Conservation (phyloP, 2,888 invertebrate species). For the Andrena bucephala region DNA sequence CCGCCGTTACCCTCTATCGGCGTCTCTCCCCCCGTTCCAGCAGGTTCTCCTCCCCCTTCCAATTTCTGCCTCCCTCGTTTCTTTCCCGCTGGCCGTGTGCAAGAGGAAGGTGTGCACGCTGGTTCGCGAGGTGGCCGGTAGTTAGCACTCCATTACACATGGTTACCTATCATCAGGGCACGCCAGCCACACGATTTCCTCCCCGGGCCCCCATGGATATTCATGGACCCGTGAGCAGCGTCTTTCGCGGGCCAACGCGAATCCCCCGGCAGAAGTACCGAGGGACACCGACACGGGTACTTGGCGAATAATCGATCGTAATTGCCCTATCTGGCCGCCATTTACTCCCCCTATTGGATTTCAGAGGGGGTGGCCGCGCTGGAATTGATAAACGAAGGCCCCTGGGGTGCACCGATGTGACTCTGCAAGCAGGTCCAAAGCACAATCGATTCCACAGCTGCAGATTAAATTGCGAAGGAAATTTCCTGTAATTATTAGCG, state of each 20-base stretch:
- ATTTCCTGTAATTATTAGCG: no score
- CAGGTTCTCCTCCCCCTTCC: conserved; percentile 45
- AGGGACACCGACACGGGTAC: conserved; percentile 62
- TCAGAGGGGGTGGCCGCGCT: no score
- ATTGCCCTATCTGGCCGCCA: conserved; percentile 44
- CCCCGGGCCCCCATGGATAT: conserved; percentile 74
- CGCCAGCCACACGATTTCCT: conserved; percentile 77
- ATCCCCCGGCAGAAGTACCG: conserved; percentile 44
- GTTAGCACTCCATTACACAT: conserved; percentile 84
- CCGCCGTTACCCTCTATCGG: conserved; percentile 10
- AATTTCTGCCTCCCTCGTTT: conserved; percentile 34
- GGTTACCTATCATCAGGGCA: conserved; percentile 83
- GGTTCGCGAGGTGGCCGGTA: conserved; percentile 80
- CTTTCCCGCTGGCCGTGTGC: conserved; percentile 32
- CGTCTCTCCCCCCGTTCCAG: conserved; percentile 47
- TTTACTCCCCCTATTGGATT: no score
- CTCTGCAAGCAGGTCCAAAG: no score
- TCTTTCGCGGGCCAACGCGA: conserved; percentile 57
- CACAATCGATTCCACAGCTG: no score
- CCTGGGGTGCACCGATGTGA: no score
- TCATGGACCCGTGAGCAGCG: conserved; percentile 75
- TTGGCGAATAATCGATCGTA: conserved; percentile 68
- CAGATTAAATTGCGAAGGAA: no score
- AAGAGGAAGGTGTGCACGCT: conserved; percentile 68
- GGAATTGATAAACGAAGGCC: no score